Percentiles rank a stretch among this genome's conserved stretches.
These are phyloP conservation scores for Parascotia fuliginaria DNA, from an alignment of 2,888 invertebrate species.

Conservation along the genomic window DNA sequence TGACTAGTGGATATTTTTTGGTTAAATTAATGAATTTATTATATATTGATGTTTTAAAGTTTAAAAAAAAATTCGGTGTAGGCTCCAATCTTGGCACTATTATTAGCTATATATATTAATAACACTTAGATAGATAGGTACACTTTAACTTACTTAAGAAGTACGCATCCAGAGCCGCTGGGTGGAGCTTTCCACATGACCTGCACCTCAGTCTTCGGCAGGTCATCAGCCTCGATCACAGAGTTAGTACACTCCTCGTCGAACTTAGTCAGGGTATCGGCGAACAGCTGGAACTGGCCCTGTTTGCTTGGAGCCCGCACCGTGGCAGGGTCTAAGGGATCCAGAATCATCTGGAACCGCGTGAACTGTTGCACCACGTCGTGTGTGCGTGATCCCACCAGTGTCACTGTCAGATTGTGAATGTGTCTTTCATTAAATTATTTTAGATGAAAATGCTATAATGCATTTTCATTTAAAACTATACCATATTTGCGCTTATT, in stretches of 20 bases:
- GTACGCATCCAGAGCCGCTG: constrained; percentile 93
- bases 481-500: no score
- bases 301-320: constrained; percentile 60
- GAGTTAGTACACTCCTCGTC: constrained; percentile 94
- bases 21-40: no score
- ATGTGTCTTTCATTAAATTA: no score
- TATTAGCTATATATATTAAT: no score
- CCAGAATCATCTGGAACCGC: constrained; percentile 91
- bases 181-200: constrained; percentile 97
- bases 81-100: no score
- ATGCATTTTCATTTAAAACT: no score
- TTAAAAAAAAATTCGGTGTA: no score
- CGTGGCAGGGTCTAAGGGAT: constrained; percentile 84
- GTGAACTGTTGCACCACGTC: constrained; percentile 90
- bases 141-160: constrained; percentile 92
- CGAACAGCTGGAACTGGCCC: constrained; percentile 83
- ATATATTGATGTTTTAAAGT: no score
- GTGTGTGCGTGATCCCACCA: constrained; percentile 88
- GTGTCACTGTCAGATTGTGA: constrained; percentile 85
- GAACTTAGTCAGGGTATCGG: constrained; percentile 88
- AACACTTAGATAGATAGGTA: no score
- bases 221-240: constrained; percentile 91
- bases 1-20: no score
- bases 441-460: no score
- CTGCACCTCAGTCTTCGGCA: constrained; percentile 93